Conservation (phyloP, 2,113 vertebrate genomes). For the Anthoscopus minutus region DNA sequence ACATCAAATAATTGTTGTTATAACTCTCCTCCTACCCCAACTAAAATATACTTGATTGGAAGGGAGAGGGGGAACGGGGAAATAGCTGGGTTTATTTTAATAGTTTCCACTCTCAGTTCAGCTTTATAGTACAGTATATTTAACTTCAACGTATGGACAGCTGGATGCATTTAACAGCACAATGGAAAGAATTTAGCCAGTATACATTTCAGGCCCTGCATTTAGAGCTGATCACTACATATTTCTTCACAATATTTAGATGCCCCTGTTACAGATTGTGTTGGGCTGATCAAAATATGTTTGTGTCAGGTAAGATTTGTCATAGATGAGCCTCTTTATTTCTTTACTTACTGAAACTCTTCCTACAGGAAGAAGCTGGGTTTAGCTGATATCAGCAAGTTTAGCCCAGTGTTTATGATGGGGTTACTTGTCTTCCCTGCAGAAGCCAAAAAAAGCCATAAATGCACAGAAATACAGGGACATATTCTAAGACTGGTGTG, state of each 20-base stretch:
- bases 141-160: constrained; percentile 65
- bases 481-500: background rate
- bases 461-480: background rate
- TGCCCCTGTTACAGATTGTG: background rate
- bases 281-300: constrained; percentile 35
- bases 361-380: background rate
- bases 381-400: constrained; percentile 54
- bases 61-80: constrained; percentile 10
- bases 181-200: constrained; percentile 64
- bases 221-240: constrained; percentile 44
- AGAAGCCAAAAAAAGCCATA: background rate
- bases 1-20: constrained; percentile 39
- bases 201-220: constrained; percentile 50
- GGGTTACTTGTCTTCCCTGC: constrained; percentile 12
- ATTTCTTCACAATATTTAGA: constrained; percentile 61
- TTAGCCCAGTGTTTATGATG: background rate
- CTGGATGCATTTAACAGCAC: constrained; percentile 69
- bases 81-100: constrained; percentile 67
- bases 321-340: background rate
- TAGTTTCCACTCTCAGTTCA: constrained; percentile 66
- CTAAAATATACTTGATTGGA: constrained; percentile 56
- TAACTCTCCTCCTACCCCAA: constrained; percentile 43
- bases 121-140: constrained; percentile 67
- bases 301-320: constrained; percentile 52
- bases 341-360: constrained; percentile 3